Base-by-base conservation (phyloP, 1,140 invertebrate genomes). In the Drosophila ironensis region DNA sequence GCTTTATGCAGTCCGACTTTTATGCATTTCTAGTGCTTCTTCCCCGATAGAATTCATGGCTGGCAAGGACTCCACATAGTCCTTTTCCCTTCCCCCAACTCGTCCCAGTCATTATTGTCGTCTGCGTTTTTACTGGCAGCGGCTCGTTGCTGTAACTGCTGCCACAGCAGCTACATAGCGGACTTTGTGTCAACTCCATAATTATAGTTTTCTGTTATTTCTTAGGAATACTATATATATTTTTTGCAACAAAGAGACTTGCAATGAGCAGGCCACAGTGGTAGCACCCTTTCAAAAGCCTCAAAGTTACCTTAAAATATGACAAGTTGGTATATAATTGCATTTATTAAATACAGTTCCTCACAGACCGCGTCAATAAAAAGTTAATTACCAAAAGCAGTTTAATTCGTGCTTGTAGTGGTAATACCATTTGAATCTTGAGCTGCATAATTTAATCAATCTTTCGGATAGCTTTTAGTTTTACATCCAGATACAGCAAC, bases 171-270 rank as follows among this genome's bases (percentile, higher is more conserved):
- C 50, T 54, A 28, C 59, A 33, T 69, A 57, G 67, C 71, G 63
- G 80, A 86, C 80, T 86, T 71, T 86, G 80, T 80, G 71, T 86
- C 80, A 86, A 86, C 80, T 80, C 67, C 80, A 72, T 84, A 75
- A 86, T 86, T 86, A 84, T 86, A 70, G 66, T 71, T 74, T 82
- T 66, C 30, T 68, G 30, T 59, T 35, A 37, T 52, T 57, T 66
- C 42, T 37, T 30, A n/a, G n/a, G n/a, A n/a, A n/a, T n/a, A n/a
- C n/a, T n/a, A n/a, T n/a, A n/a, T n/a, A n/a, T 44, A 69, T 63
- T 50, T n/a, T 41, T 45, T 57, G 11, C 16, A 45, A 51, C 42
- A 59, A 52, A 52, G 54, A 78, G 82, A 78, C 50, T 82, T 82
- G 66, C 54, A 60, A 73, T 67, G 50, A 44, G 47, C 56, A 42